Base-by-base conservation (phyloP, 2,888 invertebrate species). In the Incurvaria masculella region DNA sequence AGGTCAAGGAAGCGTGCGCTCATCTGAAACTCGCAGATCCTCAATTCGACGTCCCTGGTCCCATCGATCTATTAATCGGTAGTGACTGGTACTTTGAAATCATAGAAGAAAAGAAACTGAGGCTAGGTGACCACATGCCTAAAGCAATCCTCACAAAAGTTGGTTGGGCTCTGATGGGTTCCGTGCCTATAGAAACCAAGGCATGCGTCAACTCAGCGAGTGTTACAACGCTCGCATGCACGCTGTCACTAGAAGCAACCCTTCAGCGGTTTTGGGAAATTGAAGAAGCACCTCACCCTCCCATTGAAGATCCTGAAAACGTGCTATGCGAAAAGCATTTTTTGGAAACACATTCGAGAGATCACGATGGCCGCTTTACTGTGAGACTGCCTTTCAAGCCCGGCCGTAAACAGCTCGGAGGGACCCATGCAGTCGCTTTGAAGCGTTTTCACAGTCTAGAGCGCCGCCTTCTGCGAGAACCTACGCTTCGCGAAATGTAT, bases 251-350 rank as follows among this genome's bases (percentile, higher is more conserved):
- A 20, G 51, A 50, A 27, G 40, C 41, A n/a, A 41, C 50, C 16
- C 27, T 51, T 16, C 40, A 38, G 17, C 46, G 21, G 17, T 43
- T 50, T 40, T 48, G 49, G 21, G 45, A 52, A 11, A 33, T 41
- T 18, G 47, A 42, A 20, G 49, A 49, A 20, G 27, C 27, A 21
- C 43, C 49, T 11, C 4, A 23, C 27, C 21, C 41, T 10, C 26
- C 42, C 19, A 47, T 41, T 18, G 23, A 17, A n/a, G 49, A 45
- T n/a, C 17, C 49, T 19, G 51, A 52, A n/a, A 48, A 47, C 19
- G 46, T 49, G 14, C 41, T 46, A 6, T 52, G 50, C 19, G 52
- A 49, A 20, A 21, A 47, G 33, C 48, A 51, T 11, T 47, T 46
- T 16, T n/a, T 47, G 49, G 51, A n/a, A 16, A 50, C 47, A 20